Conservation (phyloP, 2,888 invertebrate genomes). For the Punctoribates punctum region DNA sequence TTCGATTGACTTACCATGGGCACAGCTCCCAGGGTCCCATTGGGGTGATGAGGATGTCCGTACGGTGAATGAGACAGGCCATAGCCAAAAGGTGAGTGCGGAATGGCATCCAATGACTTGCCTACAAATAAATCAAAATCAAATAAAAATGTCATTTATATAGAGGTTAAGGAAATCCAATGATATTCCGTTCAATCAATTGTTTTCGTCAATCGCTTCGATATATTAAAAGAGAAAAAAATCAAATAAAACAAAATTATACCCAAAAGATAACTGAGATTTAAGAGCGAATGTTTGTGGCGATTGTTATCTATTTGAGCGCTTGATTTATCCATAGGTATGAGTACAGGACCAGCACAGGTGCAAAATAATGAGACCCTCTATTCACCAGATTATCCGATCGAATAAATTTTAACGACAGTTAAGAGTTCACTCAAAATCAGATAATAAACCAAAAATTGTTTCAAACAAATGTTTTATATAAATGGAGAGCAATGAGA, state of each 20-base stretch:
- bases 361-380: not conserved
- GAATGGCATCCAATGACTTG: slow-evolving; percentile 65
- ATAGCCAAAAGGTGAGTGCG: slow-evolving; percentile 81
- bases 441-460: not conserved
- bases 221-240: not conserved
- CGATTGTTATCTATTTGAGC: not conserved
- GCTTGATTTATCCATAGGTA: not conserved
- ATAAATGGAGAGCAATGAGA: not conserved
- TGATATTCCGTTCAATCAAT: not conserved
- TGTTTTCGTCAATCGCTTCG: not conserved
- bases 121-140: slow-evolving; percentile 46
- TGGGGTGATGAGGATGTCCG: slow-evolving; percentile 66
- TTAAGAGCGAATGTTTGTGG: not conserved
- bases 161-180: not conserved
- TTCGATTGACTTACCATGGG: slow-evolving; percentile 44
- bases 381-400: not conserved
- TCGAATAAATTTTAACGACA: not conserved
- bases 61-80: slow-evolving; percentile 66
- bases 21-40: slow-evolving; percentile 76
- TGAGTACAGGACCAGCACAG: too few species aligned
- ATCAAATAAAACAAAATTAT: slow-evolving; percentile 14
- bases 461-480: not conserved
- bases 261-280: not conserved
- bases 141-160: slow-evolving; percentile 1
- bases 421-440: slow-evolving; percentile 5